Base-by-base conservation (phyloP, 2,797 vertebrate species). In the Pseudopleuronectes americanus region DNA sequence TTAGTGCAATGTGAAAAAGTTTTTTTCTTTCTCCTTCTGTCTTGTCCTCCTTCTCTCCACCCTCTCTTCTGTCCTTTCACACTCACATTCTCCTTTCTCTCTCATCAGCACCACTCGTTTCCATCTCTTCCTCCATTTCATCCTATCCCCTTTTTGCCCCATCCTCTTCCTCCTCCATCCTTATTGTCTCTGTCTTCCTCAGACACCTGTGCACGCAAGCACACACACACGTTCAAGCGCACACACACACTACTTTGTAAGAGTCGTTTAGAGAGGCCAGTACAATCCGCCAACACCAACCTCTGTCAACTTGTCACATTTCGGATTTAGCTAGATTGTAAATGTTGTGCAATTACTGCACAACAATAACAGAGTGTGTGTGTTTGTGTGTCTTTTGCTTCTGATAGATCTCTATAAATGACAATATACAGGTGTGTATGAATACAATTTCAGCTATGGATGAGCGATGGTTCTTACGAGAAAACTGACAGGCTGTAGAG, bases 301-400 rank as follows among this genome's bases (percentile, higher is more conserved):
- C 67, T 64, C 83, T 87, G 87, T 90, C 88, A 89, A 84, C 83
- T 86, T 86, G 85, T 89, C 84, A 90, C 84, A 76, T 63, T 73
- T 85, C 43, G 14, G 76, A 81, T 75, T 77, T 70, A 89, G 83
- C 79, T 79, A 64, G 81, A 84, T 83, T 89, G 69, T 81, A 87
- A 90, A 90, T 87, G 82, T 9, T 70, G 52, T 70, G 28, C 84
- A 74, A 77, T 71, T 80, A 56, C 74, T 87, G 86, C 80, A 91
- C 87, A 87, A 74, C 67, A 89, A 85, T 71, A 80, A 65, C 43
- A 57, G 56, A 36, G 16, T 43, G 49, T 28, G 38, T 57, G 58
- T 43, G 48, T 3, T 6, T 45, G 16, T 45, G 16, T 45, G 4
- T 45, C 8, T 45, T 38, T 16, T 17, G 33, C 2, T 36, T 26